A percentile compares a stretch with the other conserved stretches of the same genome.
These are phyloP conservation scores for Tolypeutes matacus DNA, from an alignment of 2,797 vertebrate genomes.

Conservation along the genomic window DNA sequence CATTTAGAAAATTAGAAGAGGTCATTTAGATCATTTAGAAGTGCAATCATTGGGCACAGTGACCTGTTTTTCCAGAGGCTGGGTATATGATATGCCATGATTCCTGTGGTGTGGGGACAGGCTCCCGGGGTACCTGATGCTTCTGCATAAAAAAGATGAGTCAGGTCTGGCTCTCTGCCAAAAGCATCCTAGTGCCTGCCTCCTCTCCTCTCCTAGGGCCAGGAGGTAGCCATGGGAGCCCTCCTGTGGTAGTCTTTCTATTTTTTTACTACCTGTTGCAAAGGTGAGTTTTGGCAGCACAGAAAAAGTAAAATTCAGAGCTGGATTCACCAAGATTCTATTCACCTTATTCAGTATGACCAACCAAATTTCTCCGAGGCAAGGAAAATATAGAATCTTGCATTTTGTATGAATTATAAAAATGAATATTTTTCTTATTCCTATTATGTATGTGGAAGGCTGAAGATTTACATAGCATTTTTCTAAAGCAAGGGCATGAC, in stretches of 20 bases:
- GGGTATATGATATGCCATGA: not conserved
- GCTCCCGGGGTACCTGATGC: not conserved
- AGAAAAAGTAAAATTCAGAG: constrained; percentile 34
- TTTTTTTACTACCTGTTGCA: constrained; percentile 75
- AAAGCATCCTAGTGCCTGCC: not conserved
- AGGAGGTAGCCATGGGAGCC: constrained; percentile 27
- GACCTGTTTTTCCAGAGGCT: not conserved
- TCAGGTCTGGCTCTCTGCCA: constrained; percentile 73
- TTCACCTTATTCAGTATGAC: not conserved
- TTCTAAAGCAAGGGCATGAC: not conserved
- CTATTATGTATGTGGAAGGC: not conserved
- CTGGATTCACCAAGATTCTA: not conserved
- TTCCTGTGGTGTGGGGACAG: not conserved
- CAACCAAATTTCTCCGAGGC: not conserved
- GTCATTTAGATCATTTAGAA: no score
- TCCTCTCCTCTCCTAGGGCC: not conserved
- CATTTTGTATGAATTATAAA: constrained; percentile 10
- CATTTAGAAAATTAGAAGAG: no score
- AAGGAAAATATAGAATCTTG: not conserved
- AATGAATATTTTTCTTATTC: not conserved
- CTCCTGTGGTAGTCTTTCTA: not conserved
- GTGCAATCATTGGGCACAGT: not conserved
- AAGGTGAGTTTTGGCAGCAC: constrained; percentile 48
- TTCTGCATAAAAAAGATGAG: constrained; percentile 67
- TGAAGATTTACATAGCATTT: not conserved